Conservation (phyloP, 2,797 vertebrate genomes). For the Pipistrellus nathusii region DNA sequence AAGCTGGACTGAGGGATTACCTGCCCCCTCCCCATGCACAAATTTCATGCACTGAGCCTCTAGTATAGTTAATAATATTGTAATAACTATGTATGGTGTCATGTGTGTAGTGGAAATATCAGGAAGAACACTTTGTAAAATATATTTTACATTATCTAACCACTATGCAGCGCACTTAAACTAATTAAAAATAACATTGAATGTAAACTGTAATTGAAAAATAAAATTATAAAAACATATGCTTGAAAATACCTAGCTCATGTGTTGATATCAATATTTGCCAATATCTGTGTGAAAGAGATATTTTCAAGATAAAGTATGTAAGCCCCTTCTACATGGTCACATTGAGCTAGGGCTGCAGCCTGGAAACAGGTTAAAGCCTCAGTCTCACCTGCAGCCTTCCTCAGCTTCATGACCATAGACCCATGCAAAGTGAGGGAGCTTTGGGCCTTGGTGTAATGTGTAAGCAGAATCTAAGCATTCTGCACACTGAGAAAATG, state of each 20-base stretch:
- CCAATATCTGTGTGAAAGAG: constrained; percentile 22
- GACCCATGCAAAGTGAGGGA: not conserved
- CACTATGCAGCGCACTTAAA: not conserved
- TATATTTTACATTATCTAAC: not conserved
- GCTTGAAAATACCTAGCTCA: too few species aligned
- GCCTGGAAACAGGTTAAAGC: not conserved
- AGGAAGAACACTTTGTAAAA: not conserved
- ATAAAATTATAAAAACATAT: not conserved
- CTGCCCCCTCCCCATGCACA: too few species aligned
- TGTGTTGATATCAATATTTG: not conserved
- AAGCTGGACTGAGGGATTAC: too few species aligned
- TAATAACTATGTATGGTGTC: not conserved
- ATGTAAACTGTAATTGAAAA: not conserved
- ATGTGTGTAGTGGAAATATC: not conserved
- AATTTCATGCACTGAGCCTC: too few species aligned
- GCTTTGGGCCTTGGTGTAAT: not conserved
- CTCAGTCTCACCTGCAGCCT: not conserved
- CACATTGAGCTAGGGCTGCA: not conserved
- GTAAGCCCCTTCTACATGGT: not conserved
- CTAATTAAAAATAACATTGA: not conserved
- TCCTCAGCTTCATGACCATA: not conserved
- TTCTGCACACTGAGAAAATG: not conserved
- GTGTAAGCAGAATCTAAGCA: not conserved
- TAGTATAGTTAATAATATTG: not conserved
- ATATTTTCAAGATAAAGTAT: not conserved